Evolutionary conservation across 2,888 invertebrate genomes (phyloP).

Genomic region (Rhamnusium bicolor): DNA sequence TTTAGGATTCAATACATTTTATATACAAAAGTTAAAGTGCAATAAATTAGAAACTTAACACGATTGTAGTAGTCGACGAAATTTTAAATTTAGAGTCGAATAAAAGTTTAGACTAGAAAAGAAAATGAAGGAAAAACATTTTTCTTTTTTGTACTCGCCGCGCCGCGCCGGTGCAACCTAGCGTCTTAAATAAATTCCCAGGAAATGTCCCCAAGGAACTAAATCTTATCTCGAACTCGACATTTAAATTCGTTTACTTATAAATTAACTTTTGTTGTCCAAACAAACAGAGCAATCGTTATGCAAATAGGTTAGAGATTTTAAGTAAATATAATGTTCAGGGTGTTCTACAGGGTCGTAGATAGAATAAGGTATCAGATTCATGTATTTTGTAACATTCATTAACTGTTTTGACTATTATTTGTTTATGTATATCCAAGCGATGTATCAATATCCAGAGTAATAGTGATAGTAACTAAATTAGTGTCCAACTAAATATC

Average conservation of each 20-base stretch:
- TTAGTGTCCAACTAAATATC: too few relatives aligned
- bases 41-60: not conserved
- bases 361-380: not conserved
- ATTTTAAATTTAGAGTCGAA: conserved; percentile 40
- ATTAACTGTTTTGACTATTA: too few relatives aligned
- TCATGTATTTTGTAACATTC: too few relatives aligned
- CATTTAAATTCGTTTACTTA: conserved; percentile 56
- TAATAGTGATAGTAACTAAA: too few relatives aligned
- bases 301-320: conserved; percentile 15
- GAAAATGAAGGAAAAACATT: conserved; percentile 41
- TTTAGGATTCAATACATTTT: too few relatives aligned
- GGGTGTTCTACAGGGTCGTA: not conserved
- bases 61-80: not conserved
- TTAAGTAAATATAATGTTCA: conserved; percentile 16
- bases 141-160: too few relatives aligned
- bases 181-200: conserved; percentile 53
- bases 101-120: conserved; percentile 47
- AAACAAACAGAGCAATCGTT: conserved; percentile 29
- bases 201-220: conserved; percentile 52
- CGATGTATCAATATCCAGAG: too few relatives aligned
- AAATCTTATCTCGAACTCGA: conserved; percentile 54
- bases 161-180: conserved; percentile 34
- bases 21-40: not conserved
- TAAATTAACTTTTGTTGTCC: conserved; percentile 54
- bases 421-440: too few relatives aligned